Conservation (phyloP, 2,113 vertebrate species). For the Chrysochloris asiatica region DNA sequence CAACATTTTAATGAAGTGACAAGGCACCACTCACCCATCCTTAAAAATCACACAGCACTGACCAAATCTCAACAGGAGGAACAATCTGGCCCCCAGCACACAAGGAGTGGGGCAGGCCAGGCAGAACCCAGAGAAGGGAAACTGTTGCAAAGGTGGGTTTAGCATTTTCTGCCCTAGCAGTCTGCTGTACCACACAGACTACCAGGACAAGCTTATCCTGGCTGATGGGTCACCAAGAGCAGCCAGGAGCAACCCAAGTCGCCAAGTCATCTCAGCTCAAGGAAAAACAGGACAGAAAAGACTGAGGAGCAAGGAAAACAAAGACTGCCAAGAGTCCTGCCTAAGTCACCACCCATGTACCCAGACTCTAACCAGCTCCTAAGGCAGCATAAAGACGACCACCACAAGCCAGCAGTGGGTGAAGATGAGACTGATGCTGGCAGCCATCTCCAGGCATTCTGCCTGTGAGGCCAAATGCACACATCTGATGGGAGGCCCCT, state of each 20-base stretch:
- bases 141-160: neutral
- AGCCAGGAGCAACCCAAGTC: neutral
- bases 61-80: neutral
- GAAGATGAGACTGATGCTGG: neutral
- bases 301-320: neutral
- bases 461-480: neutral
- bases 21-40: neutral
- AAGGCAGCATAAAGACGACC: neutral
- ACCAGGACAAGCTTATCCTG: neutral
- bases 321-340: neutral
- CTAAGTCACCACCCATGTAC: no score
- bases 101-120: neutral
- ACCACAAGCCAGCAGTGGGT: neutral
- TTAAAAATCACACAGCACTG: neutral
- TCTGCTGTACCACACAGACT: neutral
- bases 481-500: neutral
- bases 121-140: neutral
- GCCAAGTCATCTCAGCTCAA: neutral
- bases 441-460: neutral
- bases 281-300: neutral
- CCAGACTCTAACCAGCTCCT: neutral
- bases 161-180: neutral
- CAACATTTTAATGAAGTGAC: conserved; percentile 64
- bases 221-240: neutral
- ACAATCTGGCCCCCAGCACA: neutral